phyloP scores from a whole-genome alignment of 2,797 vertebrate genomes.

The Gobio occitaniae region DNA sequence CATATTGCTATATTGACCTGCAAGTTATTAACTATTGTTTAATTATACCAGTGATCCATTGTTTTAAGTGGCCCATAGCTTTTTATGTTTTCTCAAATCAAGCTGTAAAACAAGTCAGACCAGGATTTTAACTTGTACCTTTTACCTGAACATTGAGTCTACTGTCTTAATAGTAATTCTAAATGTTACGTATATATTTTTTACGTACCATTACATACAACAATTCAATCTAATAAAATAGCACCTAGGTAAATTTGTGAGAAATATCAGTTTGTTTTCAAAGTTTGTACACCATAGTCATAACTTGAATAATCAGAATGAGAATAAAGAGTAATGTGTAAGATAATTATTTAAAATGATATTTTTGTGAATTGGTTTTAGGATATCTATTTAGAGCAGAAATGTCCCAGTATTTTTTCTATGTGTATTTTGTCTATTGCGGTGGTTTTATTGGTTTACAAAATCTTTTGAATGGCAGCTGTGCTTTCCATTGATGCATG shows the following conservation, averaged over 20 bases:
- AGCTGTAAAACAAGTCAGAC: neutral
- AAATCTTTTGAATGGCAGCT: neutral
- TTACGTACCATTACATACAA: no score
- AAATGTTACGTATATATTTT: neutral
- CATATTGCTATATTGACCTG: neutral
- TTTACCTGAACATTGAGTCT: neutral
- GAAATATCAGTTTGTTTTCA: neutral
- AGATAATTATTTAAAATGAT: neutral
- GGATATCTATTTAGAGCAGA: neutral
- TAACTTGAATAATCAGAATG: neutral
- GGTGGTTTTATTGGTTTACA: neutral
- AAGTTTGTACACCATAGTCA: neutral
- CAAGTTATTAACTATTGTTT: constrained; percentile 1
- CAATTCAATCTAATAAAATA: neutral
- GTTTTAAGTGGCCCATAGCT: neutral
- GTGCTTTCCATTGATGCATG: constrained; percentile 10
- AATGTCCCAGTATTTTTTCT: neutral
- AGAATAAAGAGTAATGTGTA: neutral
- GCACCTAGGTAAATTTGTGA: neutral
- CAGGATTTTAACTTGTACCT: neutral
- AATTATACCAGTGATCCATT: neutral
- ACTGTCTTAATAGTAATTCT: neutral
- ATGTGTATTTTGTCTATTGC: neutral
- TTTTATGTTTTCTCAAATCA: neutral
- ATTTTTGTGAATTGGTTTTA: neutral